Conservation (phyloP, 2,113 vertebrate genomes). For the Stigmatopora argus region DNA sequence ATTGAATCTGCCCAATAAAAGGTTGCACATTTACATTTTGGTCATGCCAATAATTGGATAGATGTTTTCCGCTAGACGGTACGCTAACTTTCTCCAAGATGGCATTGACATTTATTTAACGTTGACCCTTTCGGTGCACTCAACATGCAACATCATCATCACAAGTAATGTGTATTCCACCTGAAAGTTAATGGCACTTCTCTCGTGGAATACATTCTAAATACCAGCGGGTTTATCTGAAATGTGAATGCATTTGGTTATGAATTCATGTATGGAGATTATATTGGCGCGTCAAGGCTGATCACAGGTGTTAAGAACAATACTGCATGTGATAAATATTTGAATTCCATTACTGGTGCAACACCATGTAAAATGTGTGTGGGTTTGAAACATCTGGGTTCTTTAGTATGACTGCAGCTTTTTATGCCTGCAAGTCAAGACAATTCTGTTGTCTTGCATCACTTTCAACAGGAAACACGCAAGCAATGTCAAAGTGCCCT, state of each 20-base stretch:
- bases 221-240: conserved; percentile 26
- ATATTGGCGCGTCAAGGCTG: conserved; percentile 32
- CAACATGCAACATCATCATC: conserved; percentile 21
- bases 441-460: conserved; percentile 24
- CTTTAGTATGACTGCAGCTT: conserved; percentile 21
- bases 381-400: conserved; percentile 32
- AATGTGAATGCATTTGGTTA: conserved; percentile 17
- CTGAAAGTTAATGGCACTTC: conserved; percentile 38
- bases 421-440: conserved; percentile 34
- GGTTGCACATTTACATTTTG: background rate
- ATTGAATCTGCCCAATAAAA: too few species aligned
- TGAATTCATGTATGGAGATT: conserved; percentile 34
- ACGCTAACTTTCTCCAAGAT: conserved; percentile 20
- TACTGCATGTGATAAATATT: conserved; percentile 38
- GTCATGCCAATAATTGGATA: conserved; percentile 21
- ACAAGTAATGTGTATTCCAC: conserved; percentile 14
- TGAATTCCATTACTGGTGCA: conserved; percentile 34
- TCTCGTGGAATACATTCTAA: conserved; percentile 33
- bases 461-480: conserved; percentile 18
- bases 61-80: conserved; percentile 27
- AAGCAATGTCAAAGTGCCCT: conserved; percentile 24
- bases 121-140: conserved; percentile 19
- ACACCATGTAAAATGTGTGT: conserved; percentile 27
- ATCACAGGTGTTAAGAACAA: conserved; percentile 19
- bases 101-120: conserved; percentile 39